A percentile compares a stretch with the other conserved stretches of the same genome.
phyloP scores from a whole-genome alignment of 2,113 vertebrate genomes.

The Leuciscus idus region DNA sequence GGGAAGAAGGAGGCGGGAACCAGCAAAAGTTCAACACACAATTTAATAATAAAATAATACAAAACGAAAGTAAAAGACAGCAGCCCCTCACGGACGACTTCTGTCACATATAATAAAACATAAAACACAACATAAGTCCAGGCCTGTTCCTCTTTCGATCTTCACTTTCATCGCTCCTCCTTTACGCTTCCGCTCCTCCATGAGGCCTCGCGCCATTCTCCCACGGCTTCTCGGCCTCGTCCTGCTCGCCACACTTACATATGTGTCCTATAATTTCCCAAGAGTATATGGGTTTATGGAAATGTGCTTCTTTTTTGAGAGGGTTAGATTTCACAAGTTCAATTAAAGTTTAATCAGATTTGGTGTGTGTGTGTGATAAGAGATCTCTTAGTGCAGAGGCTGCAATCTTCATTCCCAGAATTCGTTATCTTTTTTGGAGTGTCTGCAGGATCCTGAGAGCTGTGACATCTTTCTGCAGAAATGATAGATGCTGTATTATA shows the following conservation, averaged over 20 bases:
- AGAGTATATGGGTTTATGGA: not conserved
- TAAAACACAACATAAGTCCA: too few relatives aligned
- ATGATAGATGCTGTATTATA: not conserved
- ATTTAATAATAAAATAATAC: too few relatives aligned
- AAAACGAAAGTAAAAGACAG: too few relatives aligned
- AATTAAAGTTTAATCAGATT: constrained; percentile 36
- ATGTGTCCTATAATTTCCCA: not conserved
- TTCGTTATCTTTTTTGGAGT: constrained; percentile 10
- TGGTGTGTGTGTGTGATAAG: not conserved
- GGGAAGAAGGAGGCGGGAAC: too few relatives aligned
- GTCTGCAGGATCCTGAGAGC: constrained; percentile 6
- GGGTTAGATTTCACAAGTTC: constrained; percentile 25
- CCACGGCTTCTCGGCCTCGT: too few relatives aligned
- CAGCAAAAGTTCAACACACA: too few relatives aligned
- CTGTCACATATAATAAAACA: too few relatives aligned
- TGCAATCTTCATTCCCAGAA: constrained; percentile 12
- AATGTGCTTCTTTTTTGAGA: not conserved
- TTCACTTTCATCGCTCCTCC: too few relatives aligned
- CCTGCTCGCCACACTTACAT: not conserved
- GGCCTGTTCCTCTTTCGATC: too few relatives aligned
- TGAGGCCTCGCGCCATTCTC: too few relatives aligned
- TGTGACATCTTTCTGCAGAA: not conserved
- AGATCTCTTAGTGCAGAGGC: not conserved
- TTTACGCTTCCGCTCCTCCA: too few relatives aligned
- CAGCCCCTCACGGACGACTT: too few relatives aligned